Conservation (phyloP, 2,888 invertebrate species). For the Orchesella flavescens region DNA sequence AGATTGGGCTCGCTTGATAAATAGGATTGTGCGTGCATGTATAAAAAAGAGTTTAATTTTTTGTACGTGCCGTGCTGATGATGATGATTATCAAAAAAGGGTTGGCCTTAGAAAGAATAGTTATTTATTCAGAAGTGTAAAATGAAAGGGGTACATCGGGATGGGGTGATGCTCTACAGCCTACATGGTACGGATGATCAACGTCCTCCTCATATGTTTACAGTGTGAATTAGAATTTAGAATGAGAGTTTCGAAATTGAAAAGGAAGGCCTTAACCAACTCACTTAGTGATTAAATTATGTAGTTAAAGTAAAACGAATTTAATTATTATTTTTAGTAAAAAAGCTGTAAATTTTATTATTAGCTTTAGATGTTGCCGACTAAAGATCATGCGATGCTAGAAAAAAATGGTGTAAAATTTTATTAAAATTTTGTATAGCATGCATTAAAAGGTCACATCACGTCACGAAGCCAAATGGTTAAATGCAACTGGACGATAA, state of each 20-base stretch:
- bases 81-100: constrained; percentile 51
- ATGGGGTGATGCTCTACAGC: background rate
- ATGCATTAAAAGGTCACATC: too few species aligned
- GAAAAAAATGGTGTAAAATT: too few species aligned
- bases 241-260: background rate
- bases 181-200: constrained; percentile 13
- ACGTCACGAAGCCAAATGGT: too few species aligned
- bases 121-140: constrained; percentile 32
- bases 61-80: constrained; percentile 40
- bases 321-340: too few species aligned
- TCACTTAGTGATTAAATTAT: too few species aligned
- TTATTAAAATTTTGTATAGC: too few species aligned
- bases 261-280: too few species aligned
- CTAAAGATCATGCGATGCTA: too few species aligned
- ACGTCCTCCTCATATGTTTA: background rate
- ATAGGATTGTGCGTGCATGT: constrained; percentile 22
- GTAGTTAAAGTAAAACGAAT: too few species aligned
- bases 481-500: background rate
- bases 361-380: too few species aligned
- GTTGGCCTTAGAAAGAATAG: constrained; percentile 34
- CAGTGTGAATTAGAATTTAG: too few species aligned
- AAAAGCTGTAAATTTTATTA: too few species aligned
- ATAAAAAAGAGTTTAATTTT: constrained; percentile 41
- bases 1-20: constrained; percentile 56
- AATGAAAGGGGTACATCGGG: constrained; percentile 29